A percentile compares a stretch with the other conserved stretches of the same genome.
phyloP scores from a whole-genome alignment of 64 coral and sea anemone genomes.

The Acropora yongei region DNA sequence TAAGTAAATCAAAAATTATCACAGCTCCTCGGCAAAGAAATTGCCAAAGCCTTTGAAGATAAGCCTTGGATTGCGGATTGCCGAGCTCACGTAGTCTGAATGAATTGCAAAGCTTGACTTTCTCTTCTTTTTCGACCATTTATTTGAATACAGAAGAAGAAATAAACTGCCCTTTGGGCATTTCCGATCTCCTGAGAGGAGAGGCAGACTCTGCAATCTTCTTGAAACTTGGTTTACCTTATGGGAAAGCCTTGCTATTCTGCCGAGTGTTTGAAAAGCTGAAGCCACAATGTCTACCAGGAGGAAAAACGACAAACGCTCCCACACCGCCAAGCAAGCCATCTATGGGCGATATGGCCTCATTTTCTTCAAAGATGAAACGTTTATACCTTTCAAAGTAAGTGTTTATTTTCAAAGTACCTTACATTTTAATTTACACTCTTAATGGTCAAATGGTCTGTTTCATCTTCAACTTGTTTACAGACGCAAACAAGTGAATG shows the following conservation, averaged over 20 bases:
- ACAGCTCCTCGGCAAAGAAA: constrained; percentile 49
- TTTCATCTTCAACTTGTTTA: not conserved
- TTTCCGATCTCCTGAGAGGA: constrained; percentile 44
- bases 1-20: constrained; percentile 55
- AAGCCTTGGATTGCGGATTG: too few relatives aligned
- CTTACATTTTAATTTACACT: not conserved
- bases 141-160: constrained; percentile 16
- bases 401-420: not conserved
- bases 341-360: constrained; percentile 17
- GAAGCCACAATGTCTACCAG: constrained; percentile 6
- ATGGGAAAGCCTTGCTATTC: constrained; percentile 51
- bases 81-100: not conserved
- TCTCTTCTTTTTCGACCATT: constrained; percentile 40
- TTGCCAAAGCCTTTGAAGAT: constrained; percentile 49
- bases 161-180: not conserved
- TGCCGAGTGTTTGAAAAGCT: constrained; percentile 43
- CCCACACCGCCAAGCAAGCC: not conserved
- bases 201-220: constrained; percentile 57
- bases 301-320: not conserved
- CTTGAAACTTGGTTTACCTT: constrained; percentile 43
- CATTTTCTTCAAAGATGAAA: constrained; percentile 13
- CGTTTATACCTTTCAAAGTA: constrained; percentile 33
- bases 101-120: constrained; percentile 3
- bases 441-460: too few relatives aligned
- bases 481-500: constrained; percentile 26